Percentiles rank a stretch among this genome's conserved stretches.
These are phyloP conservation scores for Dynastes hyllus DNA, from an alignment of 2,888 invertebrate species.

Conservation along the genomic window DNA sequence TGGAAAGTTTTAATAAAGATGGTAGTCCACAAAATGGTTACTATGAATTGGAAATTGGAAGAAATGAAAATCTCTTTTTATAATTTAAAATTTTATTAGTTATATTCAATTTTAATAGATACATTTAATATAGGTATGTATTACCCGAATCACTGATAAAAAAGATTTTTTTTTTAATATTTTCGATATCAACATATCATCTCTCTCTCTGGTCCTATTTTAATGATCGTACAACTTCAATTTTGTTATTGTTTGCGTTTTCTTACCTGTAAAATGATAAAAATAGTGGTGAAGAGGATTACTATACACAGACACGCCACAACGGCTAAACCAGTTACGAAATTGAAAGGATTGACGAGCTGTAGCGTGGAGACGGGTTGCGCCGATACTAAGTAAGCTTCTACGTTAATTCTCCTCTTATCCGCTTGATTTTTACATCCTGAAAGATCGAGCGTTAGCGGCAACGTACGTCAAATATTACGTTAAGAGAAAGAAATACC, in stretches of 20 bases:
- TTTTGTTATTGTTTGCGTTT: constrained; percentile 11
- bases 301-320: constrained; percentile 81
- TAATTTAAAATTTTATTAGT: background rate
- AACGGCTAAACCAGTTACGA: constrained; percentile 79
- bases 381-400: constrained; percentile 68
- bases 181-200: too few relatives aligned
- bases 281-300: constrained; percentile 80
- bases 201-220: background rate
- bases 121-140: background rate
- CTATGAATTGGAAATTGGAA: constrained; percentile 7
- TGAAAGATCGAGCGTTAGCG: constrained; percentile 57
- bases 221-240: background rate
- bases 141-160: background rate
- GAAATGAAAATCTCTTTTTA: constrained; percentile 4
- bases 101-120: background rate
- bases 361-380: constrained; percentile 70
- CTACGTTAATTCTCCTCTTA: constrained; percentile 69
- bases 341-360: constrained; percentile 74
- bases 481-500: constrained; percentile 72
- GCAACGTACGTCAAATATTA: background rate
- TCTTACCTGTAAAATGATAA: constrained; percentile 82
- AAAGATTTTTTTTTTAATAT: too few relatives aligned
- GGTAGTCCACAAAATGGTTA: background rate
- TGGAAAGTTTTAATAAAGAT: too few relatives aligned
- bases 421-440: constrained; percentile 70